Conservation (phyloP, 2,113 vertebrate genomes). For the Suncus etruscus region DNA sequence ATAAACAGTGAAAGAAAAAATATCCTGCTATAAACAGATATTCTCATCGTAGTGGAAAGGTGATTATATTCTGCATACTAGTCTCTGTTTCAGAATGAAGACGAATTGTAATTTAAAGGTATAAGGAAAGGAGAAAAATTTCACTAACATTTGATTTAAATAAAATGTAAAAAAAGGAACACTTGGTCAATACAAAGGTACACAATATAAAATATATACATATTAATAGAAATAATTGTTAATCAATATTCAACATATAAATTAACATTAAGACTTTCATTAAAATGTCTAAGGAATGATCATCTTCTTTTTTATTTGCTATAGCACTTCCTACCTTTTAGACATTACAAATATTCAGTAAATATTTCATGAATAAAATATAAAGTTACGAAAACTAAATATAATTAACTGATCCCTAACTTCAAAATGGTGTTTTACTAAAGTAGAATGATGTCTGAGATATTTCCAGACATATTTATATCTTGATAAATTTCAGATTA, state of each 20-base stretch:
- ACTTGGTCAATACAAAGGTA: background rate
- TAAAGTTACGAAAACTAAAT: background rate
- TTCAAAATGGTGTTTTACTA: background rate
- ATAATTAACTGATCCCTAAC: background rate
- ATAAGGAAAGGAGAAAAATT: background rate
- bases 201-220: background rate
- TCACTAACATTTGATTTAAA: background rate
- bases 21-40: too few species aligned
- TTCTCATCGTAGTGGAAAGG: background rate
- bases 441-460: background rate
- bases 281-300: background rate
- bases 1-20: background rate
- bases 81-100: background rate
- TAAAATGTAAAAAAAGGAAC: background rate
- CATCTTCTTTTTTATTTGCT: background rate
- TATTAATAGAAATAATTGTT: background rate
- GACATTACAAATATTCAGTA: background rate
- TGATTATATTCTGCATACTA: background rate
- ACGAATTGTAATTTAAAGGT: background rate
- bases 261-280: background rate
- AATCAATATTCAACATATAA: background rate
- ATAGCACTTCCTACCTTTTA: background rate
- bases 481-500: background rate
- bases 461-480: background rate
- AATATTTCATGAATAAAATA: constrained; percentile 8